These are phyloP conservation scores for Melanocharis versteri DNA, from an alignment of 2,113 vertebrate genomes.

Conservation along the genomic window DNA sequence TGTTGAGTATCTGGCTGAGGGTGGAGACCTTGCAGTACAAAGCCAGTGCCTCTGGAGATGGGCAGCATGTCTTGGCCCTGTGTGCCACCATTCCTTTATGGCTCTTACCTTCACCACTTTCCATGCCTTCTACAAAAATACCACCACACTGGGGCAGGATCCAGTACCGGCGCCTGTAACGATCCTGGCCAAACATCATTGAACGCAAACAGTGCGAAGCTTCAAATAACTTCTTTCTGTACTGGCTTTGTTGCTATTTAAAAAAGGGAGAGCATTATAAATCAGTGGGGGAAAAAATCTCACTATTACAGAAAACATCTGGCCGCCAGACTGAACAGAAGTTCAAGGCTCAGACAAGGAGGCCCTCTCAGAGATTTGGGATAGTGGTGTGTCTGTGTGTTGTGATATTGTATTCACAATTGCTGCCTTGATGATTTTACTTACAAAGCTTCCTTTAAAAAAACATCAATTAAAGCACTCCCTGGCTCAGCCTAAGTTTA, in stretches of 20 bases:
- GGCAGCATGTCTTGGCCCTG: background rate
- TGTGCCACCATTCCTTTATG: background rate
- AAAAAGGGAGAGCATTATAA: background rate
- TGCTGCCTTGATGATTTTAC: background rate
- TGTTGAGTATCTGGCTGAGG: background rate
- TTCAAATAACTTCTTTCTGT: slow-evolving; percentile 89
- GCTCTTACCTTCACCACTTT: slow-evolving; percentile 85
- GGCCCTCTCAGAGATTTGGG: background rate
- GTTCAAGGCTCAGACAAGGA: background rate
- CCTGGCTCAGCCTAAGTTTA: background rate
- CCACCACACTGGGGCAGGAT: slow-evolving; percentile 90
- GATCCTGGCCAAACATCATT: slow-evolving; percentile 92
- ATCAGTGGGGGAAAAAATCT: accelerated
- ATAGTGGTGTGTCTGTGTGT: background rate
- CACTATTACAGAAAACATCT: background rate
- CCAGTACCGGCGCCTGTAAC: slow-evolving; percentile 92
- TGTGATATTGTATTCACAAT: background rate
- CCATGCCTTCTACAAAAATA: slow-evolving; percentile 91
- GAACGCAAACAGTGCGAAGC: slow-evolving; percentile 88
- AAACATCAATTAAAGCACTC: background rate
- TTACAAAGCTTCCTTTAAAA: background rate
- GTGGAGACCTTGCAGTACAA: background rate
- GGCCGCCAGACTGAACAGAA: background rate
- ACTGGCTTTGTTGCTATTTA: slow-evolving; percentile 89
- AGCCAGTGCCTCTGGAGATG: accelerated